Base-by-base conservation (phyloP, 2,797 vertebrate species). In the Darevskia mixta region DNA sequence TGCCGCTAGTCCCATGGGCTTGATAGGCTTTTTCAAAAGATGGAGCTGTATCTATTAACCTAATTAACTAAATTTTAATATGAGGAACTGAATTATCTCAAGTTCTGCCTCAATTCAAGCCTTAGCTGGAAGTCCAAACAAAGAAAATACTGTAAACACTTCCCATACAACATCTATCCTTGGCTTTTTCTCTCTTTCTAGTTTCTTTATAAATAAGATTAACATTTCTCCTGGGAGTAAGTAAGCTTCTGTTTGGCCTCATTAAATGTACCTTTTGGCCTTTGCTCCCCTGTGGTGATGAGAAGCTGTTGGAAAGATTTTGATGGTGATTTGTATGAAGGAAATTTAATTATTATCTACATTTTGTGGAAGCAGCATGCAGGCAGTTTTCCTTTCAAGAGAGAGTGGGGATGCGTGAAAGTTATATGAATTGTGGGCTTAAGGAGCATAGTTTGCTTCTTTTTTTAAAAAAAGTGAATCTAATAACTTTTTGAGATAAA, bases 1-100 rank as follows among this genome's bases (percentile, higher is more conserved):
- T 92, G 94, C 93, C 94, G 94, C 90, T 95, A 20, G 35, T 94
- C 95, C 93, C 88, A 83, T 15, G 93, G 79, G 88, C 15, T 88
- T 93, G 55, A 78, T 92, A 93, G 88, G 83, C 93, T 92, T 94
- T 88, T 75, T 89, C 88, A 93, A 94, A 94, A 92, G 85, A 94
- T 73, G 92, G 75, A 91, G 83, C 89, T 91, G 79, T 93, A 93
- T 94, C 77, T 88, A 92, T 89, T 95, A 94, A 85, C 81, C 85
- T 96, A 96, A 96, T 96, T 95, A 94, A 94, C 94, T 87, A 86
- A 55, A 95, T 95, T 95, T 96, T 92, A 95, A 89, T 83, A 87
- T 93, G 87, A 90, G 80, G 86, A 95, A 86, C 71, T 89, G 35
- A 94, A 90, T 93, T 94, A 90, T 91, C 85, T 89, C 79, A 89